Conservation (phyloP, 1,140 invertebrate species). For the Arion vulgaris region DNA sequence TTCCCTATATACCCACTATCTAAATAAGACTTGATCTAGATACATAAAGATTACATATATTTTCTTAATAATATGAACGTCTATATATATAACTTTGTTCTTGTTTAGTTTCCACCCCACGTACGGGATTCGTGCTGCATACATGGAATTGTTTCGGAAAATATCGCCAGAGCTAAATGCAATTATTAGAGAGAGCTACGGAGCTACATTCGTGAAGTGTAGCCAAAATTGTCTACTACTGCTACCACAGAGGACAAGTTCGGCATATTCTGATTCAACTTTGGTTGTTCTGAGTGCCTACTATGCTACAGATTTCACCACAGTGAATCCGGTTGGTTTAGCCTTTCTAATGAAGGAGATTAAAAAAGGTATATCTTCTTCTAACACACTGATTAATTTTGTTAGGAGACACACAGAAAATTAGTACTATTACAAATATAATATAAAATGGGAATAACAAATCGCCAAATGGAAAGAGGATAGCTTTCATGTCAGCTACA, state of each 20-base stretch:
- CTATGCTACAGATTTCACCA: constrained; percentile 30
- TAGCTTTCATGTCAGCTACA: too few relatives aligned
- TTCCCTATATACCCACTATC: too few relatives aligned
- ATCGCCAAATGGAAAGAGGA: too few relatives aligned
- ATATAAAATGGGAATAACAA: too few relatives aligned
- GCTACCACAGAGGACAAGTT: constrained; percentile 33
- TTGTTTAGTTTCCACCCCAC: constrained; percentile 10
- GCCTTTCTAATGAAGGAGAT: constrained; percentile 34
- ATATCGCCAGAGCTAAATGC: neutral
- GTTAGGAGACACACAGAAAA: too few relatives aligned
- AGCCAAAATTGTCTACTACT: neutral
- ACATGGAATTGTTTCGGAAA: neutral
- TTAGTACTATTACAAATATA: too few relatives aligned
- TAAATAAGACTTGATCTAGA: too few relatives aligned
- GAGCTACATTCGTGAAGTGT: constrained; percentile 12
- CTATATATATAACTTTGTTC: too few relatives aligned
- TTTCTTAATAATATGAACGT: too few relatives aligned
- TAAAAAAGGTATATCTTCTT: neutral
- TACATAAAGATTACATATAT: too few relatives aligned
- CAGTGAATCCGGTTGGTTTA: constrained; percentile 16
- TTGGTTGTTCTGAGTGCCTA: constrained; percentile 3
- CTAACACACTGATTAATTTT: too few relatives aligned
- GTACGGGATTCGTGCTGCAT: constrained; percentile 17
- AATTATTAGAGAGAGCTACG: constrained; percentile 15
- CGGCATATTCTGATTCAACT: constrained; percentile 18